Conservation (phyloP, 2,113 vertebrate species). For the Gasterosteus nipponicus region DNA sequence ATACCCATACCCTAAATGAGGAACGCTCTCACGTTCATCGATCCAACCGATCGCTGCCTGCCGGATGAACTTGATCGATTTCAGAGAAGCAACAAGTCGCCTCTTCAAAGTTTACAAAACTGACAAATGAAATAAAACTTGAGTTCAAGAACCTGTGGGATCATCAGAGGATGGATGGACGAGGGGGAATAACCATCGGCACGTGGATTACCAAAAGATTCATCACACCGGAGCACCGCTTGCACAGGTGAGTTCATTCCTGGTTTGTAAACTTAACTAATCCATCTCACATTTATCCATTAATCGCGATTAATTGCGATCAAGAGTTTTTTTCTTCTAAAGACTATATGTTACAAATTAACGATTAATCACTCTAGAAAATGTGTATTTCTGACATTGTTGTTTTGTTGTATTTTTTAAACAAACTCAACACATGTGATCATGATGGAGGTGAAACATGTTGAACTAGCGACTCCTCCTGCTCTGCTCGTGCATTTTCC, state of each 20-base stretch:
- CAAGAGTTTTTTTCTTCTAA: no score
- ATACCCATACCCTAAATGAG: background rate
- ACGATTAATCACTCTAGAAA: no score
- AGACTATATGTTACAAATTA: no score
- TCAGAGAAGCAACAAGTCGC: background rate
- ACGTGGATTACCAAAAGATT: background rate
- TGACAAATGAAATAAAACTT: conserved; percentile 12
- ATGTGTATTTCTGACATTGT: no score
- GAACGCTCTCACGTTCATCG: background rate
- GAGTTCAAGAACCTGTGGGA: conserved; percentile 42
- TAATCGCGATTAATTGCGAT: no score
- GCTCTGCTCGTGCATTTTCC: no score
- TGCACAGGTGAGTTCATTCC: conserved; percentile 33
- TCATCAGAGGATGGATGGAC: conserved; percentile 36
- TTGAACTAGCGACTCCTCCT: no score
- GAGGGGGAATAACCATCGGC: conserved; percentile 16
- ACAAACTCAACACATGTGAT: no score
- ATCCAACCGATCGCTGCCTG: background rate
- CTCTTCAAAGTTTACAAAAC: background rate
- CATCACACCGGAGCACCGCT: background rate
- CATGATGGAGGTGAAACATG: no score
- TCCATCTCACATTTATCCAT: no score
- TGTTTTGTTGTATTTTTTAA: no score
- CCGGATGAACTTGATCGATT: background rate
- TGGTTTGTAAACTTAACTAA: no score